Percentiles rank a stretch among this genome's conserved stretches.
These are phyloP conservation scores for Pemphigus obesinymphae DNA, from an alignment of 1,140 invertebrate genomes.

Conservation along the genomic window DNA sequence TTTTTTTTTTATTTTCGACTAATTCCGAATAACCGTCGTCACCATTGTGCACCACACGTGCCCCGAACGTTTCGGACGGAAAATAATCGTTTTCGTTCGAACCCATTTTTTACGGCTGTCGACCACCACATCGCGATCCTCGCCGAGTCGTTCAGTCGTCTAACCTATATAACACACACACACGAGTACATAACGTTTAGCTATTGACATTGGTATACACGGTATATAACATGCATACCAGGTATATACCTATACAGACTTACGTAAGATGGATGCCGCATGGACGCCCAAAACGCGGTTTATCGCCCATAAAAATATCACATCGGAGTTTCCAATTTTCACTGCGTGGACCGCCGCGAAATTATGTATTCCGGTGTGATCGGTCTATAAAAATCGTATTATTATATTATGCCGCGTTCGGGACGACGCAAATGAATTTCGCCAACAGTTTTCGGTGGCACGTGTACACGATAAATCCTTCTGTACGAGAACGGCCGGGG, in stretches of 20 bases:
- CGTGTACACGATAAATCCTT: conserved; percentile 22
- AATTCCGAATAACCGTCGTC: background rate
- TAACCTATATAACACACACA: background rate
- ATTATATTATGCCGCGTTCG: background rate
- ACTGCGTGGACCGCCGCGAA: background rate
- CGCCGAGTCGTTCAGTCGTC: background rate
- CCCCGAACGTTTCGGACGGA: background rate
- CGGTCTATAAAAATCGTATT: background rate
- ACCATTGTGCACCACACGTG: background rate
- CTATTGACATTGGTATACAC: background rate
- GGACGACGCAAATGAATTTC: background rate
- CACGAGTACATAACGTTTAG: background rate
- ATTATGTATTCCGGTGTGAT: background rate
- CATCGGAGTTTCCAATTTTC: conserved; percentile 9
- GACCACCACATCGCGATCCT: background rate
- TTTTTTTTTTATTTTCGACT: background rate
- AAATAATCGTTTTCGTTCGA: background rate
- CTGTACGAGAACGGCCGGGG: background rate
- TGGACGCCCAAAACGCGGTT: background rate
- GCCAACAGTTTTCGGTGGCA: conserved; percentile 3
- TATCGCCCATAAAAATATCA: conserved; percentile 21
- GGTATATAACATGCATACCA: background rate
- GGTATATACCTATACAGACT: background rate
- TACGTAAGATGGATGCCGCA: background rate
- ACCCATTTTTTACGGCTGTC: background rate